These are phyloP conservation scores for Conus canariensis DNA, from an alignment of 2,888 invertebrate genomes.

Conservation along the genomic window DNA sequence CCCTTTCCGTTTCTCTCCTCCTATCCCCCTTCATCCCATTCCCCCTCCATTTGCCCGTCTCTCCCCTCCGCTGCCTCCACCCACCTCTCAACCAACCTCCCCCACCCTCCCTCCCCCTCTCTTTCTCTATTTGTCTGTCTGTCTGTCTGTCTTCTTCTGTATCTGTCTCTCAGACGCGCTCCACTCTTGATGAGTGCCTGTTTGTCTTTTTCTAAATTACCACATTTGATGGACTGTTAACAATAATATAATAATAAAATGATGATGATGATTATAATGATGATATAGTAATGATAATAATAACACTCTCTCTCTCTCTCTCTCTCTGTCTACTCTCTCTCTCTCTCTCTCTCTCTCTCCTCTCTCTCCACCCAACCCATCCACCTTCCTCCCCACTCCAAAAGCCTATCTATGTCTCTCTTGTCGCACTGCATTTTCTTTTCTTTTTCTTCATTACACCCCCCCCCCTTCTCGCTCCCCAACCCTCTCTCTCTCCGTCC, in stretches of 20 bases:
- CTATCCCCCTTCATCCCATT: background rate
- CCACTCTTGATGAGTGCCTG: too few species aligned
- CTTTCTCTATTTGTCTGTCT: background rate
- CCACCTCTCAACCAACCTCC: background rate
- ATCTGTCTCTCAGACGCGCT: background rate
- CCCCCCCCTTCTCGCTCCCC: too few species aligned
- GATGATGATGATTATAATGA: too few species aligned
- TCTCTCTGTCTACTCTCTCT: conserved; percentile 41
- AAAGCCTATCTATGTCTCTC: too few species aligned
- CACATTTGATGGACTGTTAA: too few species aligned
- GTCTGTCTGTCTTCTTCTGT: background rate
- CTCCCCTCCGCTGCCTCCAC: background rate
- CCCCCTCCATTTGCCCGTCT: background rate
- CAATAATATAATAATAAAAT: too few species aligned
- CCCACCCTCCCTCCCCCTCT: background rate
- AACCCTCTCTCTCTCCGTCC: background rate
- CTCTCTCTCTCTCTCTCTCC: conserved; percentile 29
- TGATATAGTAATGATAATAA: too few species aligned
- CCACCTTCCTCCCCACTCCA: background rate
- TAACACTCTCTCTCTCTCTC: conserved; percentile 18
- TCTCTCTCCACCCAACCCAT: too few species aligned
- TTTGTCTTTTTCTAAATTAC: too few species aligned
- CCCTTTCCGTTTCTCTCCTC: background rate
- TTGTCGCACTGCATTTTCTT: too few species aligned
- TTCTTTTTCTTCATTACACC: background rate